These are phyloP conservation scores for Idaea dimidiata DNA, from an alignment of 2,888 invertebrate species.

Conservation along the genomic window DNA sequence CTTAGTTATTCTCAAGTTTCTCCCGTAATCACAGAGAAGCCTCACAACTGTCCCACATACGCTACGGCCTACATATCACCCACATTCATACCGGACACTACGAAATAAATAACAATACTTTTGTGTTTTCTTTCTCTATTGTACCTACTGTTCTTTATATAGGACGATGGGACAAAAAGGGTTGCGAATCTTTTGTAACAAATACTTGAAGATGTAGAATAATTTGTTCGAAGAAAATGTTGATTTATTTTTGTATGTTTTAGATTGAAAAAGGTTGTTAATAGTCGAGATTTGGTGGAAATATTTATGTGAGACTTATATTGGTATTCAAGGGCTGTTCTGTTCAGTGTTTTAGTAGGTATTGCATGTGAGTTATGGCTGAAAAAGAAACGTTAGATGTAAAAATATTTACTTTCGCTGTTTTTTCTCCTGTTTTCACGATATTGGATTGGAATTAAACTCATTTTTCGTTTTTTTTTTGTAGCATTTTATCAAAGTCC, in stretches of 20 bases:
- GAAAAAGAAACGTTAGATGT: neutral
- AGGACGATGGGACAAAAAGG: neutral
- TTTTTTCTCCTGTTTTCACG: neutral
- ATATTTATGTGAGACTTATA: neutral
- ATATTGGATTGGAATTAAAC: too few species aligned
- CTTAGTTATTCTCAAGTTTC: conserved; percentile 1
- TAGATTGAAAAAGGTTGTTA: neutral
- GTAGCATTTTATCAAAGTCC: too few species aligned
- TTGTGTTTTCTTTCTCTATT: neutral
- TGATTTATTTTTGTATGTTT: conserved; percentile 18
- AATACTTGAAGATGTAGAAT: conserved; percentile 23
- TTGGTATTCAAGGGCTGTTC: neutral
- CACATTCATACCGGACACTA: conserved; percentile 1
- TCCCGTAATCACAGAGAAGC: neutral
- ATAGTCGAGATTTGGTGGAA: neutral
- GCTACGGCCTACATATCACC: neutral
- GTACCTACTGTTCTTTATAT: neutral
- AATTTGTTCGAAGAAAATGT: conserved; percentile 24
- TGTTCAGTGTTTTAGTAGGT: neutral
- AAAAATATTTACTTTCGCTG: neutral
- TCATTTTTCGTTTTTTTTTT: too few species aligned
- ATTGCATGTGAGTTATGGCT: neutral
- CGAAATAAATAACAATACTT: neutral
- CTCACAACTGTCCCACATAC: neutral
- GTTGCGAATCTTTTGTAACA: conserved; percentile 18